Evolutionary conservation across 2,113 vertebrate species (phyloP), one percentile per base, ranked within the genome.

Genomic region (Cololabis saira): DNA sequence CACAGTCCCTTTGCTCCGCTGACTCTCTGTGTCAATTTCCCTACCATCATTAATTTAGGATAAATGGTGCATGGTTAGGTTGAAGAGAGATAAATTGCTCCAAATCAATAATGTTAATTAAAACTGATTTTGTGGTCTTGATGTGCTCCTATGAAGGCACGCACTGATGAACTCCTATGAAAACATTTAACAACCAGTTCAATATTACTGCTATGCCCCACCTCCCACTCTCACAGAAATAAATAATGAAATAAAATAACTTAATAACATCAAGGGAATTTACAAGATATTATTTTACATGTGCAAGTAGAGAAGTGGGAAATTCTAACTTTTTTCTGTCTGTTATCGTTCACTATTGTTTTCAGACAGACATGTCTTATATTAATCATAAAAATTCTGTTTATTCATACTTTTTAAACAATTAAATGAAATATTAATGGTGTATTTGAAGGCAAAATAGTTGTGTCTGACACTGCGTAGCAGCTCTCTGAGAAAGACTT

Each of bases 81-180:
- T 56, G 58, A 54, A 55, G 58, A 27, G 54, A 61, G 80, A 60
- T 64, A 80, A 84, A 89, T 80, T 67, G 69, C 82, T 58, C 60
- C 67, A 60, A 83, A 90, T 92, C 89, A 85, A 91, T 93, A 90
- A 75, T 69, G 72, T 78, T 88, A 90, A 90, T 90, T 90, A 88
- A 89, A 84, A 90, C 66, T 61, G 76, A 90, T 82, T 69, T 60
- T 83, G 73, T 79, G 72, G 72, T 84, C 69, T 88, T 85, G 84
- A 88, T 90, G 80, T 75, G 74, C 76, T 89, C 79, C 12, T 27
- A 27, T 27, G 24, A 27, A 27, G 24, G 24, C 3, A 5, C 24
- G 5, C 24, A 27, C 5, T 27, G 24, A 27, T 27, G 24, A 84
- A 89, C 85, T 89, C 70, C 58, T 75, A 81, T 82, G 71, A 87